A percentile compares a stretch with the other conserved stretches of the same genome.
Evolutionary conservation across 2,797 vertebrate genomes (phyloP).

Genomic region (Notolepis coatsorum): DNA sequence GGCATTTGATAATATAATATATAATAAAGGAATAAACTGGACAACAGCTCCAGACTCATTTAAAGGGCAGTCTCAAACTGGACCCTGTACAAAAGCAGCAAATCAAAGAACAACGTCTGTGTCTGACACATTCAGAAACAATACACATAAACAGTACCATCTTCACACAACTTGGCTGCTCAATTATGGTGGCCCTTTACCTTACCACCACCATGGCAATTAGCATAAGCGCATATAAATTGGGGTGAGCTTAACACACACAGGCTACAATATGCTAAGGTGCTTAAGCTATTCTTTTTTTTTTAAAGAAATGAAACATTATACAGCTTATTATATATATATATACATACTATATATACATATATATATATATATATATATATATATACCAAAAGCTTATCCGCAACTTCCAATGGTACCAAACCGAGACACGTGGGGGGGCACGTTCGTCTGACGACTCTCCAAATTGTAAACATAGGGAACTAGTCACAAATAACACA

Average conservation of each 20-base stretch:
- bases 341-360: no score
- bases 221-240: constrained; percentile 43
- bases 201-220: constrained; percentile 45
- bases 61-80: constrained; percentile 60
- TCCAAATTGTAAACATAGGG: constrained; percentile 73
- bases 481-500: constrained; percentile 56
- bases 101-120: constrained; percentile 59
- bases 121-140: constrained; percentile 49
- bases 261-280: constrained; percentile 59
- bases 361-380: no score
- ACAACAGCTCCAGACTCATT: constrained; percentile 45
- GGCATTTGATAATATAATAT: no score
- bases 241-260: constrained; percentile 42
- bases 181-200: constrained; percentile 34
- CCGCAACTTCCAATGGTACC: constrained; percentile 62
- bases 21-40: constrained; percentile 17
- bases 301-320: constrained; percentile 53
- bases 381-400: constrained; percentile 71
- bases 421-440: constrained; percentile 53
- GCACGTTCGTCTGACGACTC: constrained; percentile 64
- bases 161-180: constrained; percentile 47
- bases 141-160: constrained; percentile 51
- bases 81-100: constrained; percentile 69
- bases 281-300: constrained; percentile 57
- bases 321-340: constrained; percentile 65